Percentiles rank a stretch among this genome's conserved stretches.
Conservation (phyloP, 2,113 vertebrate genomes). For the Thunnus maccoyii region DNA sequence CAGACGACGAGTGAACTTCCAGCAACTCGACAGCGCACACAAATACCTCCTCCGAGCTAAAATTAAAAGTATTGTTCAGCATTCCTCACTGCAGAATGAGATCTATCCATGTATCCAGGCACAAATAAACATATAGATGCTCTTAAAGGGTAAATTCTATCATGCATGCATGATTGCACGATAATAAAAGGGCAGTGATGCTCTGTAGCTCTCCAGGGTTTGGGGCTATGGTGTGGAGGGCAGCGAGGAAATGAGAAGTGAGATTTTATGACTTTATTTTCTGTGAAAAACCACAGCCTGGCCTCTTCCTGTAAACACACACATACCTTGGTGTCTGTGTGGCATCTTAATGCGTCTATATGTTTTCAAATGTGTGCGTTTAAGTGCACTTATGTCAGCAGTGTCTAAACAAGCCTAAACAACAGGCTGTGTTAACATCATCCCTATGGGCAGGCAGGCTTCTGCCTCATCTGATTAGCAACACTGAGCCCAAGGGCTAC, state of each 20-base stretch:
- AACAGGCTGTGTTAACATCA: slow-evolving; percentile 15
- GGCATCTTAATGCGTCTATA: neutral
- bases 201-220: neutral
- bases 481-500: neutral
- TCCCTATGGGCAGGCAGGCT: slow-evolving; percentile 23
- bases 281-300: slow-evolving; percentile 48
- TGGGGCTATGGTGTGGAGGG: neutral
- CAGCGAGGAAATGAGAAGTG: slow-evolving; percentile 42
- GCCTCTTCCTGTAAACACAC: neutral
- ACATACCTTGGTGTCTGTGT: slow-evolving; percentile 7
- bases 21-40: neutral
- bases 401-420: slow-evolving; percentile 46
- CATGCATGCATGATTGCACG: neutral
- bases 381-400: slow-evolving; percentile 1
- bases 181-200: slow-evolving; percentile 25
- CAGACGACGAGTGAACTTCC: slow-evolving; percentile 22
- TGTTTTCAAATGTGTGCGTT: neutral
- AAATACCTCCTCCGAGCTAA: slow-evolving; percentile 33
- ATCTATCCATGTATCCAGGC: neutral
- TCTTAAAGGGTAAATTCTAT: neutral
- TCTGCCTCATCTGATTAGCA: slow-evolving; percentile 49
- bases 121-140: slow-evolving; percentile 8
- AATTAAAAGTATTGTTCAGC: slow-evolving; percentile 47
- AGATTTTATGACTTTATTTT: slow-evolving; percentile 4
- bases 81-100: neutral